Conservation (phyloP, 1,140 invertebrate species). For the Caenorhabditis tropicalis region DNA sequence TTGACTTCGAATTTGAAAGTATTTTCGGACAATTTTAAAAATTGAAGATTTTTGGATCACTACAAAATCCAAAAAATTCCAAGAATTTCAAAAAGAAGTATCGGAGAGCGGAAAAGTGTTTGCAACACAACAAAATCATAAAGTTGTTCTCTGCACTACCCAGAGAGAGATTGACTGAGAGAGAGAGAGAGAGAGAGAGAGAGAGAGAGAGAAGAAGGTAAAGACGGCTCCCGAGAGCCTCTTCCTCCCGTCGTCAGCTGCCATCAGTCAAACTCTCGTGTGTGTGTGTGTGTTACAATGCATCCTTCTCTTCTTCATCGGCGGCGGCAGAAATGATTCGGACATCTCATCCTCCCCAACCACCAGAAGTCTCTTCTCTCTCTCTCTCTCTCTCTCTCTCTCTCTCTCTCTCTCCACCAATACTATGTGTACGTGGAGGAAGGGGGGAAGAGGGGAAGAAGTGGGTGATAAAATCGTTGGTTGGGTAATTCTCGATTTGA, state of each 20-base stretch:
- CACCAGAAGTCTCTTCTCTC: not conserved
- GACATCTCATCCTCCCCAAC: not conserved
- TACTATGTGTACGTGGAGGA: not conserved
- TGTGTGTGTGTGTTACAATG: not conserved
- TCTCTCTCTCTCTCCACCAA: too few relatives aligned
- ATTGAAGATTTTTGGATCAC: too few relatives aligned
- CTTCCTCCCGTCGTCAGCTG: not conserved
- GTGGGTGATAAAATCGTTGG: not conserved
- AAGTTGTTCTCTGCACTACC: not conserved
- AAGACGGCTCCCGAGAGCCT: not conserved
- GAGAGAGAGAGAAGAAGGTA: not conserved
- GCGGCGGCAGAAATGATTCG: too few relatives aligned
- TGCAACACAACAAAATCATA: not conserved
- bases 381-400: too few relatives aligned
- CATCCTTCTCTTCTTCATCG: not conserved
- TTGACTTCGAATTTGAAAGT: too few relatives aligned
- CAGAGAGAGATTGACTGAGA: not conserved
- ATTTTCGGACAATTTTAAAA: too few relatives aligned
- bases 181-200: not conserved
- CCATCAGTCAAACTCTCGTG: not conserved
- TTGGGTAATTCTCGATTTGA: too few relatives aligned
- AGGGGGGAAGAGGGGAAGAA: not conserved
- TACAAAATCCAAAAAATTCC: too few relatives aligned
- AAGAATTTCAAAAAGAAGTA: not conserved
- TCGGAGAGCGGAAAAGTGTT: not conserved